Evolutionary conservation across 2,888 invertebrate genomes (phyloP).

Genomic region (Pseudococcus longispinus): DNA sequence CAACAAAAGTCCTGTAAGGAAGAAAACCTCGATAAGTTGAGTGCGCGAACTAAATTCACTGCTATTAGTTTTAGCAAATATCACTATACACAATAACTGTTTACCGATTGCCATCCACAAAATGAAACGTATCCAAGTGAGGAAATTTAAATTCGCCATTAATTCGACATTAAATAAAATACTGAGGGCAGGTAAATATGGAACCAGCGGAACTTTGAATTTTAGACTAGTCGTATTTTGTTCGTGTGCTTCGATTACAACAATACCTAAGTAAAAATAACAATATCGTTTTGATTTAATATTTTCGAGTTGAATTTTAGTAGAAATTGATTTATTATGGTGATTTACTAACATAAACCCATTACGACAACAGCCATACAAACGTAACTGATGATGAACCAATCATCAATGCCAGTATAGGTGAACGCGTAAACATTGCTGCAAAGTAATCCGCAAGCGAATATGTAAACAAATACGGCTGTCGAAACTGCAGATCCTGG

Average conservation of each 20-base stretch:
- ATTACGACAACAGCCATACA: slow-evolving; percentile 71
- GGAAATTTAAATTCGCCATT: slow-evolving; percentile 80
- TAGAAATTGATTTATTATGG: background rate
- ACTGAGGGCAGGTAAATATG: slow-evolving; percentile 78
- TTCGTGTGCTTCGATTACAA: slow-evolving; percentile 78
- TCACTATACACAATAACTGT: too few species aligned
- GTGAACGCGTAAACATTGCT: slow-evolving; percentile 67
- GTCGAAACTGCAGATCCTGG: slow-evolving; percentile 78
- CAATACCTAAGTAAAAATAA: slow-evolving; percentile 66
- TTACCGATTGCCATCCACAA: slow-evolving; percentile 86
- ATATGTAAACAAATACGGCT: slow-evolving; percentile 75
- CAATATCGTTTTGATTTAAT: too few species aligned
- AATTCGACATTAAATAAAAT: slow-evolving; percentile 82
- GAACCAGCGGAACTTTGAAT: slow-evolving; percentile 83
- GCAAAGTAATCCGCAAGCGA: slow-evolving; percentile 74
- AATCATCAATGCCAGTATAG: slow-evolving; percentile 65
- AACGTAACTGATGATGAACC: slow-evolving; percentile 75
- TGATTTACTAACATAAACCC: slow-evolving; percentile 70
- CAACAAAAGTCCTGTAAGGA: slow-evolving; percentile 74
- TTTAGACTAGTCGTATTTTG: slow-evolving; percentile 75
- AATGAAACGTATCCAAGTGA: slow-evolving; percentile 85
- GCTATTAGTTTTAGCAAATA: too few species aligned
- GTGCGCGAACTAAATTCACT: too few species aligned
- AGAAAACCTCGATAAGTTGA: background rate
- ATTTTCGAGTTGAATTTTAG: too few species aligned